Percentiles rank a stretch among this genome's conserved stretches.
Evolutionary conservation across 2,888 invertebrate genomes (phyloP).

Genomic region (Amblyjoppa proteus): DNA sequence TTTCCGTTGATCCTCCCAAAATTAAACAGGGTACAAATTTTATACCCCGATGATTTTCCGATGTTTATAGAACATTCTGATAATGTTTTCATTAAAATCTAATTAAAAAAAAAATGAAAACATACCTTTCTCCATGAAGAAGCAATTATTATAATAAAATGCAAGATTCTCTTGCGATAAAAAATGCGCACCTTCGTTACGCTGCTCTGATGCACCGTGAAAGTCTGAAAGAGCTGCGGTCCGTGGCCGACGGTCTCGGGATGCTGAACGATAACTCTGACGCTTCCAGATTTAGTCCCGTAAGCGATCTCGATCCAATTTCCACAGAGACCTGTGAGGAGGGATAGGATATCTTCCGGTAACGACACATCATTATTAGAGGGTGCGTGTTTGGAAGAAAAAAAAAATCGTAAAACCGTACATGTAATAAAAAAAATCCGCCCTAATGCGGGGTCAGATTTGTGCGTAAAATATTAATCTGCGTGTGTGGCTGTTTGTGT

Average conservation of each 20-base stretch:
- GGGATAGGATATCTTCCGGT: constrained; percentile 72
- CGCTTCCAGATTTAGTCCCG: constrained; percentile 97
- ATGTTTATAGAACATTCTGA: no score
- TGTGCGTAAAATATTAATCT: constrained; percentile 6
- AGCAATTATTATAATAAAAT: neutral
- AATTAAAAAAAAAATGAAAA: no score
- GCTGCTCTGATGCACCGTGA: constrained; percentile 98
- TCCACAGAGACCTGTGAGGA: constrained; percentile 93
- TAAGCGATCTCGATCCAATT: constrained; percentile 99
- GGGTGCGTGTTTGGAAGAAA: constrained; percentile 26
- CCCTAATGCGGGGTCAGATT: constrained; percentile 8
- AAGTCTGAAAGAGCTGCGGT: constrained; percentile 99
- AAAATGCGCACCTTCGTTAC: constrained; percentile 92
- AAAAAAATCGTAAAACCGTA: constrained; percentile 20
- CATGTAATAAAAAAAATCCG: constrained; percentile 18
- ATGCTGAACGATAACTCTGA: constrained; percentile 98
- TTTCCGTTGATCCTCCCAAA: no score
- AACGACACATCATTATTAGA: constrained; percentile 68
- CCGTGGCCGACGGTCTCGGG: constrained; percentile 99
- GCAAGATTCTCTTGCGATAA: neutral
- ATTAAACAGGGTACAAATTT: no score
- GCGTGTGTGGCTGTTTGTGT: constrained; percentile 15
- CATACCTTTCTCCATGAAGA: neutral
- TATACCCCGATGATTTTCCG: no score
- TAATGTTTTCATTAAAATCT: no score